These are phyloP conservation scores for Gryllus bimaculatus DNA, from an alignment of 1,140 invertebrate species.

Conservation along the genomic window DNA sequence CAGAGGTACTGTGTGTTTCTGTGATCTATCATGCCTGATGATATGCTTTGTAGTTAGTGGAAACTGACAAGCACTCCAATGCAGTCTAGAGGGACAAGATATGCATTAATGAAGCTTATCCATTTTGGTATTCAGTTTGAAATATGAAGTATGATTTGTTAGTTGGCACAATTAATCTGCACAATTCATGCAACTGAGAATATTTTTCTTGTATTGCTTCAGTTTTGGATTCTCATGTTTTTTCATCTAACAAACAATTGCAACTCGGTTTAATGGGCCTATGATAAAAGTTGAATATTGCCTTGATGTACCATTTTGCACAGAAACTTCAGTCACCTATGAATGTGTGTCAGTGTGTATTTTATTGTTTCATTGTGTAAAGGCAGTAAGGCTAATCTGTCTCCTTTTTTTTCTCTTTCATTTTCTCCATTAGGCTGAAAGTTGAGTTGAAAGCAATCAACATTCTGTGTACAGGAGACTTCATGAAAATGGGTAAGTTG, in stretches of 20 bases:
- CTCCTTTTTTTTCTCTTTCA: background rate
- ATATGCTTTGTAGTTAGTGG: background rate
- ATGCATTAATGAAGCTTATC: background rate
- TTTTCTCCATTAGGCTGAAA: background rate
- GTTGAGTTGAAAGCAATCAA: background rate
- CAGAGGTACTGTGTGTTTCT: slow-evolving; percentile 1
- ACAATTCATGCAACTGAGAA: background rate
- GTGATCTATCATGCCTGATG: background rate
- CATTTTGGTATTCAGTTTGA: background rate
- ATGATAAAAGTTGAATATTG: too few species aligned
- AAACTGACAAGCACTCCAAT: background rate
- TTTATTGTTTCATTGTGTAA: too few species aligned
- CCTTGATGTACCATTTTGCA: too few species aligned
- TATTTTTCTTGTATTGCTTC: background rate
- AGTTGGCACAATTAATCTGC: background rate
- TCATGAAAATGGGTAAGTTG: background rate
- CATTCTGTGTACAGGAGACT: background rate
- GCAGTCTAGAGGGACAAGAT: background rate
- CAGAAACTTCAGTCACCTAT: too few species aligned
- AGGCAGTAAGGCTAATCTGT: too few species aligned
- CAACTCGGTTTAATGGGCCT: too few species aligned
- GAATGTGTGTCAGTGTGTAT: too few species aligned
- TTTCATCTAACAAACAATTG: background rate
- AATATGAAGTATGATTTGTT: background rate
- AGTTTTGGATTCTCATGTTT: background rate